Conservation (phyloP, 2,797 vertebrate species). For the Perdix hodgsoniae region DNA sequence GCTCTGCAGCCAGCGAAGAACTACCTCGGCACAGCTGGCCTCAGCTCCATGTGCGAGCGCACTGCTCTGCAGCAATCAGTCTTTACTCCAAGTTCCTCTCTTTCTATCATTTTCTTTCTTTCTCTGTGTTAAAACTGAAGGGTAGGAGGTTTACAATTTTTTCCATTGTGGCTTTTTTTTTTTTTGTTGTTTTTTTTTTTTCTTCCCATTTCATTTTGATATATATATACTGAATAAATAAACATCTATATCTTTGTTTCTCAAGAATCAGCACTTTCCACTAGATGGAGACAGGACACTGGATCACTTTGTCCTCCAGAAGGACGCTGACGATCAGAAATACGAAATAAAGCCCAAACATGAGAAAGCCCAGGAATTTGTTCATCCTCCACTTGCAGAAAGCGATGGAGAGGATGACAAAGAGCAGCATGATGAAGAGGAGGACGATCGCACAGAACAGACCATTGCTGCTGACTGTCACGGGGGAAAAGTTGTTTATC, state of each 20-base stretch:
- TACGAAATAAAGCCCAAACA: conserved; percentile 96
- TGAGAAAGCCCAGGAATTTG: conserved; percentile 91
- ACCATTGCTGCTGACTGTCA: conserved; percentile 96
- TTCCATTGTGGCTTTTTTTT: not conserved
- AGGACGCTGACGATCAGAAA: conserved; percentile 96
- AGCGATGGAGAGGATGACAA: conserved; percentile 96
- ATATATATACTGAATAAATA: not conserved
- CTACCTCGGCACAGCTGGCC: not conserved
- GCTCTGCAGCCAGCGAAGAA: conserved; percentile 39
- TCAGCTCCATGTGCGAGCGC: not conserved
- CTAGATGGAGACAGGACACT: conserved; percentile 92
- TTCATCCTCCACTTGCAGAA: conserved; percentile 97
- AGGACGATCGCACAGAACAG: conserved; percentile 98
- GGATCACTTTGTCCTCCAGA: conserved; percentile 93
- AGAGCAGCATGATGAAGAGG: conserved; percentile 98
- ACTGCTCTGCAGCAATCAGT: conserved; percentile 15
- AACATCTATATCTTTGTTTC: not conserved
- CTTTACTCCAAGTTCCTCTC: conserved; percentile 4
- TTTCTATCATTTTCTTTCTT: not conserved
- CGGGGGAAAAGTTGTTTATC: conserved; percentile 82
- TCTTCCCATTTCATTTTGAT: not conserved
- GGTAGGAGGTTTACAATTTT: conserved; percentile 1
- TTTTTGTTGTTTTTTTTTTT: too few relatives aligned
- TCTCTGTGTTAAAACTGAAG: not conserved
- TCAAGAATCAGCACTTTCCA: conserved; percentile 37